Evolutionary conservation across 2,113 vertebrate species (phyloP).

Genomic region (Xiphophorus couchianus): DNA sequence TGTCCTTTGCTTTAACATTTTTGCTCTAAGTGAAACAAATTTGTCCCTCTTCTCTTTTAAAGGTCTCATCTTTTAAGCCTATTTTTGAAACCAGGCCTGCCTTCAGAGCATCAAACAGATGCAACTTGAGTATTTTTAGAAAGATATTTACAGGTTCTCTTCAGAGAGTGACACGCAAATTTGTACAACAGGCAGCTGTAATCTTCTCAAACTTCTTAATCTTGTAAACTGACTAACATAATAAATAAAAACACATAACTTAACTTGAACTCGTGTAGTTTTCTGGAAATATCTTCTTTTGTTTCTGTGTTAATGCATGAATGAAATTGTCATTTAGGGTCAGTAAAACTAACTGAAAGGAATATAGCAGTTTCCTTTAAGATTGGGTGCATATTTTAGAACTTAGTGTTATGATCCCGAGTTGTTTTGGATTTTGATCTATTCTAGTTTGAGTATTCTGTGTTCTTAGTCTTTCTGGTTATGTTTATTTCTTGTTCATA

Average conservation of each 20-base stretch:
- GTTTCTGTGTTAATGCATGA: neutral
- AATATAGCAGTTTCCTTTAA: no score
- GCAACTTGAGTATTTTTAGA: conserved; percentile 2
- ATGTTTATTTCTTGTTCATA: no score
- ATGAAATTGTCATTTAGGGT: neutral
- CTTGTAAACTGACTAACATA: neutral
- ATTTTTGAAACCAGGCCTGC: neutral
- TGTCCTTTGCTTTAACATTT: neutral
- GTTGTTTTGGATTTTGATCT: no score
- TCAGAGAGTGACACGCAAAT: neutral
- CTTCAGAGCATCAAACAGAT: conserved; percentile 4
- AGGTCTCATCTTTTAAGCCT: neutral
- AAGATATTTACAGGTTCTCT: neutral
- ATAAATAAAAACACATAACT: neutral
- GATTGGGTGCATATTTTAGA: no score
- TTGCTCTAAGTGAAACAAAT: neutral
- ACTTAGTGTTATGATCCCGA: no score
- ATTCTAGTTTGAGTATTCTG: no score
- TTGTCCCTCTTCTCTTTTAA: neutral
- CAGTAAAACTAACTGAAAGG: no score
- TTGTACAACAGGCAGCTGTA: neutral
- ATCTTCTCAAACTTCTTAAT: neutral
- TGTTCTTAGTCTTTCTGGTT: no score
- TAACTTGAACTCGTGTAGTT: neutral
- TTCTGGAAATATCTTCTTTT: neutral